A percentile compares a stretch with the other conserved stretches of the same genome.
Conservation (phyloP, 2,797 vertebrate species). For the Myotis findleyi region DNA sequence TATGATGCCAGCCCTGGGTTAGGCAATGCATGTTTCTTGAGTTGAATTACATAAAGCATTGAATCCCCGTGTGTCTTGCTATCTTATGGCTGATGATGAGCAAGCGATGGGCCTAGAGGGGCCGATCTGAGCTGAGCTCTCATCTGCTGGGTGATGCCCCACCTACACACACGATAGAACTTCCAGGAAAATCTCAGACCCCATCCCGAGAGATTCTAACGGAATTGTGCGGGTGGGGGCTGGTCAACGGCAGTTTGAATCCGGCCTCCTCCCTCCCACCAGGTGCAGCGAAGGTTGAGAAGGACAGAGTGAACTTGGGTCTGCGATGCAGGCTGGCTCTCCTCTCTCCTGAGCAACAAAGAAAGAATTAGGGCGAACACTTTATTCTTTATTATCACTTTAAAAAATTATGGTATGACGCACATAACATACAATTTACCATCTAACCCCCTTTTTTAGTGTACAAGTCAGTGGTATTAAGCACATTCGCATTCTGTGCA, state of each 20-base stretch:
- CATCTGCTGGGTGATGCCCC: no score
- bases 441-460: accelerated
- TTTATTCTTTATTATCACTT: background rate
- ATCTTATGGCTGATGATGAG: accelerated
- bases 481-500: accelerated
- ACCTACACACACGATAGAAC: accelerated
- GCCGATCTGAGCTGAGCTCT: background rate
- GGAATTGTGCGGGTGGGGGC: background rate
- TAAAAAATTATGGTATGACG: background rate
- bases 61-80: background rate
- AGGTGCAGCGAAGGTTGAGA: background rate
- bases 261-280: accelerated
- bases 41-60: background rate
- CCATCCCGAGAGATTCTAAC: accelerated
- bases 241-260: background rate
- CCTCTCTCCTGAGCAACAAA: background rate
- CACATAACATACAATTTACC: accelerated
- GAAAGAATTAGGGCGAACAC: background rate
- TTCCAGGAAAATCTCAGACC: background rate
- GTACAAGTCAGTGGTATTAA: accelerated
- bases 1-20: accelerated
- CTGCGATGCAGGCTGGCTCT: accelerated
- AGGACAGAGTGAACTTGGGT: accelerated
- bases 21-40: background rate
- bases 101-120: accelerated